Conservation (phyloP, 2,888 invertebrate genomes). For the Poecilobothrus nobilitatus region DNA sequence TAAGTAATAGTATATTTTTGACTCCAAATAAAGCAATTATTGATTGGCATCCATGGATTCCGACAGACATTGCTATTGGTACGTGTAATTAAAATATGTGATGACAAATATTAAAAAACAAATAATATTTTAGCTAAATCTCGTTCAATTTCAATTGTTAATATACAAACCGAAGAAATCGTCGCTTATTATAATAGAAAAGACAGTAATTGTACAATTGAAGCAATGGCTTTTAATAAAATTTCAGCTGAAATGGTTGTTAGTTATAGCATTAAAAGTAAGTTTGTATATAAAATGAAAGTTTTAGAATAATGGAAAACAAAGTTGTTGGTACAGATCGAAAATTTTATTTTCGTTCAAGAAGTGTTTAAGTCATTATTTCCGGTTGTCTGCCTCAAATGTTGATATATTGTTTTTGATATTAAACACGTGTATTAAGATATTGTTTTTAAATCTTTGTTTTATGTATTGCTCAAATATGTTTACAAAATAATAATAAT, state of each 20-base stretch:
- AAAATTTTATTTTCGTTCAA: too few relatives aligned
- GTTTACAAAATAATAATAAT: too few relatives aligned
- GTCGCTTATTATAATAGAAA: slow-evolving; percentile 37
- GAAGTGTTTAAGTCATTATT: too few relatives aligned
- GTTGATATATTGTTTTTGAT: too few relatives aligned
- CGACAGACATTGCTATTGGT: slow-evolving; percentile 40
- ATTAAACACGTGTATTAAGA: too few relatives aligned
- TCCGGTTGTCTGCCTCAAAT: too few relatives aligned
- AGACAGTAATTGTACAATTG: slow-evolving; percentile 32
- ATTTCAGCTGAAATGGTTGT: slow-evolving; percentile 44
- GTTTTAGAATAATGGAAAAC: too few relatives aligned
- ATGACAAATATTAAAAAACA: background rate
- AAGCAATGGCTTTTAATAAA: slow-evolving; percentile 41
- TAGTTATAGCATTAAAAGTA: slow-evolving; percentile 32
- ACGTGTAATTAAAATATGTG: slow-evolving; percentile 19
- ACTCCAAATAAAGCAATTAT: slow-evolving; percentile 27
- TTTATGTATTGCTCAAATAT: too few relatives aligned
- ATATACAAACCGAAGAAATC: slow-evolving; percentile 34
- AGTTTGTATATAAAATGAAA: background rate
- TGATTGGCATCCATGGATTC: slow-evolving; percentile 47
- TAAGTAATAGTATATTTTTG: background rate
- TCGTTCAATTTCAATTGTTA: slow-evolving; percentile 34
- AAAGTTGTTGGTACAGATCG: too few relatives aligned
- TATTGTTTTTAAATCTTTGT: too few relatives aligned
- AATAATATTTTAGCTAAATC: slow-evolving; percentile 31